Evolutionary conservation across 2,113 vertebrate species (phyloP).

Genomic region (Paradoxurus hermaphroditus): DNA sequence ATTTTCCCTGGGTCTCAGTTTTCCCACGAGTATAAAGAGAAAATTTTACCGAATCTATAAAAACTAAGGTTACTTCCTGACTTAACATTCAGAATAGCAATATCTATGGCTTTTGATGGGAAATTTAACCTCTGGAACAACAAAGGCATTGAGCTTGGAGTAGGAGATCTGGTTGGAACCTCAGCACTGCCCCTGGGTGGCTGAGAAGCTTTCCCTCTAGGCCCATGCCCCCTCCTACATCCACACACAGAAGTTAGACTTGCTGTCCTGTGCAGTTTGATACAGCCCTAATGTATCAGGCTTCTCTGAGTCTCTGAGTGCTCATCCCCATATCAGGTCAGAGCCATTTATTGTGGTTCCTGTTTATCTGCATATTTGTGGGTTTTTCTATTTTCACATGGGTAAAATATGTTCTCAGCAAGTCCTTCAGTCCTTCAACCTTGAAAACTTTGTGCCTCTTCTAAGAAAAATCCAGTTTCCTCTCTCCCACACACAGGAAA

Average conservation of each 20-base stretch:
- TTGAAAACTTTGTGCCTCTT: neutral
- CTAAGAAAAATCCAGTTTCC: neutral
- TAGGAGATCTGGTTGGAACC: neutral
- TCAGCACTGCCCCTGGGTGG: neutral
- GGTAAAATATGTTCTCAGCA: neutral
- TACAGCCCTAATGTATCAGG: neutral
- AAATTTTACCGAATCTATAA: neutral
- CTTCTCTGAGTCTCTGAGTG: neutral
- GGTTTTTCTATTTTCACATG: neutral
- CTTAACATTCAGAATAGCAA: neutral
- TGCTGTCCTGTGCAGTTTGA: neutral
- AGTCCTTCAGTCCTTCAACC: neutral
- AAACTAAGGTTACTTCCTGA: neutral
- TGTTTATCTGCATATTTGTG: neutral
- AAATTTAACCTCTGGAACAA: neutral
- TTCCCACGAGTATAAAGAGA: neutral
- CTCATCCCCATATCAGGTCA: neutral
- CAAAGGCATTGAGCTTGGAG: neutral
- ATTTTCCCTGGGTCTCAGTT: neutral
- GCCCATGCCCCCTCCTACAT: neutral
- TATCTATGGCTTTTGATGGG: neutral
- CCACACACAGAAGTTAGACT: neutral
- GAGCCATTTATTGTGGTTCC: neutral
- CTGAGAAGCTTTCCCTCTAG: neutral
- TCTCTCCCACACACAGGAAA: neutral